Base-by-base conservation (phyloP, 2,888 invertebrate species). In the Celastrina argiolus region DNA sequence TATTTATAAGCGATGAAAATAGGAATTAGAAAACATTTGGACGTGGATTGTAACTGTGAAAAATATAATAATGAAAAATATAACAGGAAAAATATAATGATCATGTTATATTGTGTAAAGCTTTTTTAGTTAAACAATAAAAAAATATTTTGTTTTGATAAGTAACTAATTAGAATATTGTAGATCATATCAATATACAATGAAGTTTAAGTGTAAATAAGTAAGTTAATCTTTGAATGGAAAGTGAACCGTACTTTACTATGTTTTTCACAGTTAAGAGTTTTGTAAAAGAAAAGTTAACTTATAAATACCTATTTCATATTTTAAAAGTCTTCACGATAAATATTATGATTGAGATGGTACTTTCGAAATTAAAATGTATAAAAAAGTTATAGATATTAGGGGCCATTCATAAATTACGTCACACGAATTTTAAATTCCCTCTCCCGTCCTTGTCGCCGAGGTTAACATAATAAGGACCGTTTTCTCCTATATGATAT, bases 1-100 rank as follows among this genome's bases (percentile, higher is more conserved):
- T 65, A 65, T 65, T 58, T 58, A 18, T 65, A 65, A 65, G 65
- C 65, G 65, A 58, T 58, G 41, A 42, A 56, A 56, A 56, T 56
- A 41, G 28, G 58, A 65, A 65, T 28, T 65, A 41, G 58, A 58
- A 56, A 56, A 58, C 39, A 26, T 56, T 26, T 65, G 26, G 41
- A 61, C 61, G 61, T 61, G 61, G 39, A 34, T 14, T 18, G 12
- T 39, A 39, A 36, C 61, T 61, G 61, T 61, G 61, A 39, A 61
- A 39, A 61, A 36, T 36, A 61, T 22, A 61, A 59, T 59, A 34
- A 16, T 18, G 34, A 6, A 28, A 31, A n/a, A n/a, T n/a, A n/a
- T n/a, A n/a, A n/a, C n/a, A n/a, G n/a, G n/a, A n/a, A n/a, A n/a
- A n/a, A n/a, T n/a, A n/a, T n/a, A n/a, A n/a, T n/a, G n/a, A n/a